Base-by-base conservation (phyloP, 2,888 invertebrate species). In the Ichneumoninae sp. region DNA sequence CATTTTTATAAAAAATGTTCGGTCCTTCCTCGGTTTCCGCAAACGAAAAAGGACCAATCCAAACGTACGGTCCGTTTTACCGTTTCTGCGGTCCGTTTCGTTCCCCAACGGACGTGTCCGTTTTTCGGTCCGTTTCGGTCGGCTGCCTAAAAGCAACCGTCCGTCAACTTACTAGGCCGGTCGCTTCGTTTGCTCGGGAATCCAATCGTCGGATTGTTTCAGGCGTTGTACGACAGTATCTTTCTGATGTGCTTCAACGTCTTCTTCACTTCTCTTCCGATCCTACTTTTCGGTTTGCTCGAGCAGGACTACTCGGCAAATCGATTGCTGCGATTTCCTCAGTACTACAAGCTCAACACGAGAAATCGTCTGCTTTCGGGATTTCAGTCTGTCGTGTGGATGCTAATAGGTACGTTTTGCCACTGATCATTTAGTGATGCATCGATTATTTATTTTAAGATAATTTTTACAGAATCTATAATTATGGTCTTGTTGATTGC, bases 211-310 rank as follows among this genome's bases (percentile, higher is more conserved):
- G 95, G 60, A 81, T 95, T 95, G 8, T 95, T 95, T 1, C 95
- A 96, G 93, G 95, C 97, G 3, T 94, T 98, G 73, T 97, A 96
- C 93, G 97, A 97, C 92, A 96, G 96, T 0, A 94, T 96, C 91
- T 97, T 96, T 91, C 94, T 98, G 87, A 97, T 97, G 89, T 94
- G 96, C 82, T 98, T 95, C 94, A 98, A 98, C 94, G 95, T 97
- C 69, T 91, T 96, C 40, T 97, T 97, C 91, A 96, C 97, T 0
- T 96, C 97, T 0, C 91, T 96, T 73, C 98, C 98, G 0, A 96
- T 97, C 78, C 93, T 97, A 16, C 89, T 96, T 8, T 96, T 96
- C 86, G 96, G 97, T 0, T 94, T 98, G 73, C 96, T 97, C 19
- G 98, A 98, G 90, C 97, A 97, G 90, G 95, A 96, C 83, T 95